Base-by-base conservation (phyloP, 1,140 invertebrate genomes). In the Drosophila subpulchrella region DNA sequence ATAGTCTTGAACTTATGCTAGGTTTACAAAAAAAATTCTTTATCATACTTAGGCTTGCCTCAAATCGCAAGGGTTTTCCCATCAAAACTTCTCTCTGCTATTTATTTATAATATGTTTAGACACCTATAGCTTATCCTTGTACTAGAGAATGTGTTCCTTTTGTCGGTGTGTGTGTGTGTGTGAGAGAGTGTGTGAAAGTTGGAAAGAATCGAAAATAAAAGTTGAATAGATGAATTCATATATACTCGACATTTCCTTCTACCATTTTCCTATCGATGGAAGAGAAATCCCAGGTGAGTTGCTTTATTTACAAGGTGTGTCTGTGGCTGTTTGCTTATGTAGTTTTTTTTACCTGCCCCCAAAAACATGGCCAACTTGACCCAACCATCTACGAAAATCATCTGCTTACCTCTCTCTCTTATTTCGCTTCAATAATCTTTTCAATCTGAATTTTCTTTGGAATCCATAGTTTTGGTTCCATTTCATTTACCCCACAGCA, bases 1-100 rank as follows among this genome's bases (percentile, higher is more conserved):
- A 81, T 81, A 81, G 78, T 81, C 78, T 81, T 76, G 72, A 81
- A 58, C 78, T 81, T 81, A 81, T 12, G n/a, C 74, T 78, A 78
- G 44, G 47, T 78, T 60, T 62, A 34, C 48, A 72, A 78, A 79
- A 80, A 80, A 80, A 74, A 61, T 62, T 57, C 41, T 10, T 30
- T 53, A 36, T 53, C 32, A 15, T 53, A 53, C 38, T 55, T 38
- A 32, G 8, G 20, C 39, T 17, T 30, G 4, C 20, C 38, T 13
- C 15, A 32, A 36, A 24, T 68, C 44, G 24, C 27, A 27, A 30
- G 66, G 47, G 20, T 4, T 15, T 24, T 13, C 8, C 10, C 46
- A n/a, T 39, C 39, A 39, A 54, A 58, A 46, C 38, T 60, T 57
- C n/a, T 24, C 13, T 20, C 20, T n/a, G 20, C 41, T 24, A 17